phyloP scores from a whole-genome alignment of 2,113 vertebrate species.

The Cyanoramphus novaezelandiae region DNA sequence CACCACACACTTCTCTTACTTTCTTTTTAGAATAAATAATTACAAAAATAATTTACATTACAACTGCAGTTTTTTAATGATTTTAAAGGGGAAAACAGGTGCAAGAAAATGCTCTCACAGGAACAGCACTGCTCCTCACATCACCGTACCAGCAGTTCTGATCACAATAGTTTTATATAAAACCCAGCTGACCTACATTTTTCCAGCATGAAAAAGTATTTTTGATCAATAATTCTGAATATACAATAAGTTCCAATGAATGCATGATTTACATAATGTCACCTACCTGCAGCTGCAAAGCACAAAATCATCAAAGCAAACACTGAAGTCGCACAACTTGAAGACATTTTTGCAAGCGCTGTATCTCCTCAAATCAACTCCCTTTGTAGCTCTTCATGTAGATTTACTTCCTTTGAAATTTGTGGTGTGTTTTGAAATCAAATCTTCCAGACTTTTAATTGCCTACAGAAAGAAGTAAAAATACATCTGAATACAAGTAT shows the following conservation, averaged over 20 bases:
- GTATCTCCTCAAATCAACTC: conserved; percentile 8
- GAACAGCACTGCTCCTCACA: neutral
- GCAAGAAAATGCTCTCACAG: neutral
- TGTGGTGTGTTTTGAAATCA: conserved; percentile 33
- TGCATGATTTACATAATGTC: neutral
- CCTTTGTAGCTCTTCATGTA: conserved; percentile 41
- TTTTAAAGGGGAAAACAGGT: neutral
- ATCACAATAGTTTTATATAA: neutral
- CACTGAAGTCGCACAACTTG: conserved; percentile 37
- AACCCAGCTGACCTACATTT: neutral
- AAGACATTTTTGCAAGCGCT: conserved; percentile 56
- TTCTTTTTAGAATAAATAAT: neutral
- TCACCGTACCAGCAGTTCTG: neutral
- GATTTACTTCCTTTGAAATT: conserved; percentile 10
- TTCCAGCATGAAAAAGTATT: neutral
- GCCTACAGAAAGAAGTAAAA: conserved; percentile 61
- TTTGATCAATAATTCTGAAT: conserved; percentile 10
- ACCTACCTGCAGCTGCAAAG: conserved; percentile 71
- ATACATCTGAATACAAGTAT: conserved; percentile 37
- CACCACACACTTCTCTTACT: neutral
- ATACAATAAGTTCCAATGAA: neutral
- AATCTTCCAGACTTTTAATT: conserved; percentile 27
- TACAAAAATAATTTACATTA: neutral
- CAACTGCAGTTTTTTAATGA: neutral
- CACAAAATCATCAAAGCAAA: conserved; percentile 68